These are phyloP conservation scores for Icerya purchasi DNA, from an alignment of 2,888 invertebrate genomes.

Conservation along the genomic window DNA sequence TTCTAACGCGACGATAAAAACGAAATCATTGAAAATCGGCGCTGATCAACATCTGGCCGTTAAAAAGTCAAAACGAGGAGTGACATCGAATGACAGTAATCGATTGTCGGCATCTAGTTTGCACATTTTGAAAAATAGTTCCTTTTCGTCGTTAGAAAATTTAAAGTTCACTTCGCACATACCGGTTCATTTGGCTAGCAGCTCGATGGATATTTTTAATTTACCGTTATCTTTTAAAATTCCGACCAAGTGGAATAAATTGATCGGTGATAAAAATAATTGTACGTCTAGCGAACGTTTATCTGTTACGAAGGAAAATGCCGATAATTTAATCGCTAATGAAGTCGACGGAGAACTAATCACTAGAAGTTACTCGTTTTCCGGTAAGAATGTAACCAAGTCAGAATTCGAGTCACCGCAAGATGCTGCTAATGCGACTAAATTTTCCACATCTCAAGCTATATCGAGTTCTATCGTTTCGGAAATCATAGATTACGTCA, in stretches of 20 bases:
- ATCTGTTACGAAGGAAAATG: background rate
- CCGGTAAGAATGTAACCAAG: slow-evolving; percentile 26
- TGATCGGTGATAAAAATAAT: background rate
- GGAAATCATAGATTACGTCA: slow-evolving; percentile 9
- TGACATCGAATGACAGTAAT: background rate
- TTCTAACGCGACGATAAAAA: background rate
- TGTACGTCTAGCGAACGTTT: background rate
- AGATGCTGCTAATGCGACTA: slow-evolving; percentile 18
- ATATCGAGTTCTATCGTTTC: slow-evolving; percentile 20
- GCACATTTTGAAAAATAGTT: background rate
- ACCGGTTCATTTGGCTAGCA: background rate
- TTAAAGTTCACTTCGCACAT: background rate
- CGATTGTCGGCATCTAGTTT: background rate
- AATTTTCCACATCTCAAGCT: slow-evolving; percentile 26
- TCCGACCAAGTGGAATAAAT: background rate
- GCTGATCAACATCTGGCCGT: background rate
- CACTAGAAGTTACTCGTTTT: slow-evolving; percentile 27
- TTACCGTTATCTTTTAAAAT: background rate
- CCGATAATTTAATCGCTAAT: slow-evolving; percentile 21
- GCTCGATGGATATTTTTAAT: background rate
- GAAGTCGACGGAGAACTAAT: slow-evolving; percentile 26
- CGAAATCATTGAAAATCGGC: background rate
- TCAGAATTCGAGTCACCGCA: slow-evolving; percentile 20
- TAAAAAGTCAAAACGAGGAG: background rate
- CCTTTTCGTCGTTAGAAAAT: background rate